Evolutionary conservation across 2,113 vertebrate genomes (phyloP), one percentile per base, ranked within the genome.

Genomic region (Malurus alboscapulatus): DNA sequence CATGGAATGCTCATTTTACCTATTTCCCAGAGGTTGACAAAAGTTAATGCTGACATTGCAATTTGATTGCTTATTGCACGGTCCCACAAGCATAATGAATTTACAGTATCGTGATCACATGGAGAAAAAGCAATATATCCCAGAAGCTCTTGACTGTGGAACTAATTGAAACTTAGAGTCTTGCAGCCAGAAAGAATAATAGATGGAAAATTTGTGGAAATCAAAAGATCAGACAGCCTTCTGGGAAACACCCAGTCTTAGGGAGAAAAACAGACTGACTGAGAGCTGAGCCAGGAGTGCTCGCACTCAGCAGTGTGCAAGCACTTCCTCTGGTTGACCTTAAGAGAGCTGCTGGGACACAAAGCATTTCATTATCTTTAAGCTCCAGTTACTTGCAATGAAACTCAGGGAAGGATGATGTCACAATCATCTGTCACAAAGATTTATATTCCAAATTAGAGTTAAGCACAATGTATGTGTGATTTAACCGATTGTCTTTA

Each of bases 371-470:
- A 86, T 94, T 94, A 91, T 90, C 59, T 85, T 92, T 86, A 90
- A 96, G 78, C 51, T 86, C 53, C 47, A 55, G 30, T 81, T 91
- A 75, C 61, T 88, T 90, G 72, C 57, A 93, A 59, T 40, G 71
- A 78, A 88, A 80, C 48, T 83, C 71, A 26, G 25, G 44, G 72
- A 59, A 90, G n/a, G 53, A 48, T 77, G 79, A 94, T 86, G 86
- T 78, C 87, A 91, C 58, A 85, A 58, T 94, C 84, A 55, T 88
- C 75, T 81, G 91, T 88, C 94, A 93, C 75, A 90, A 90, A 93
- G 91, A 93, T 66, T 96, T 94, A 95, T 83, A 83, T 88, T 94
- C 79, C 82, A 88, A 93, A 95, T 95, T 95, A 96, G 25, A 77
- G 51, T 75, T 90, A 91, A 71, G 59, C 88, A 72, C 67, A 50